Percentiles rank a stretch among this genome's conserved stretches.
Evolutionary conservation across 2,888 invertebrate species (phyloP).

Genomic region (Drosophila limbata): DNA sequence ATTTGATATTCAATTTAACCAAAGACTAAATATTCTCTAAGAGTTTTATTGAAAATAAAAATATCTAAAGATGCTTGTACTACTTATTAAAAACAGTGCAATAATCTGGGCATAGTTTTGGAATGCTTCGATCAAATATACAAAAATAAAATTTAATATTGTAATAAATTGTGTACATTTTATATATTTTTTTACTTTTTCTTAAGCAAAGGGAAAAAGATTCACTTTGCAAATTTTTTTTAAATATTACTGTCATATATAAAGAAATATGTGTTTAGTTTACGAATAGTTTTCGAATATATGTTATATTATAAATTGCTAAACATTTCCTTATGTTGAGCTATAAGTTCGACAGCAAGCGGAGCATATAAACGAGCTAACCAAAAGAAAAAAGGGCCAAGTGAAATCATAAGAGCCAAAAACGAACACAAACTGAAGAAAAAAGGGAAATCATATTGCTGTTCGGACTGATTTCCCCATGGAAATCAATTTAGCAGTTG

Average conservation of each 20-base stretch:
- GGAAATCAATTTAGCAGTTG: constrained; percentile 84
- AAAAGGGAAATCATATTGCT: constrained; percentile 58
- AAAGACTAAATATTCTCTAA: not conserved
- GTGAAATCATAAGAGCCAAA: constrained; percentile 38
- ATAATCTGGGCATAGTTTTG: too few species aligned
- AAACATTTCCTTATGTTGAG: constrained; percentile 11
- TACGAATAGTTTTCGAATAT: not conserved
- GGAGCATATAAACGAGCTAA: constrained; percentile 30
- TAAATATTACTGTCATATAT: not conserved
- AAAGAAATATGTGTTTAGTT: not conserved
- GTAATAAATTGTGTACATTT: too few species aligned
- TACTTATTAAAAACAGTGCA: too few species aligned
- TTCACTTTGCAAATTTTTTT: not conserved
- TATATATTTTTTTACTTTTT: not conserved
- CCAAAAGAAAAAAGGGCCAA: constrained; percentile 31
- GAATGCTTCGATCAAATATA: too few species aligned
- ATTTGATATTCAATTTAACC: not conserved
- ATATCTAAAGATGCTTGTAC: too few species aligned
- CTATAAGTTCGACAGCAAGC: constrained; percentile 24
- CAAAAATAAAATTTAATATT: too few species aligned
- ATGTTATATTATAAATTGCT: constrained; percentile 9
- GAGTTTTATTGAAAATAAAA: not conserved
- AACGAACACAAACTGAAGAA: constrained; percentile 23
- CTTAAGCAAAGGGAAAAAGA: too few species aligned
- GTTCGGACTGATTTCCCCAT: constrained; percentile 79